These are phyloP conservation scores for Lithobates sylvaticus DNA, from an alignment of 2,797 vertebrate genomes.

Conservation along the genomic window DNA sequence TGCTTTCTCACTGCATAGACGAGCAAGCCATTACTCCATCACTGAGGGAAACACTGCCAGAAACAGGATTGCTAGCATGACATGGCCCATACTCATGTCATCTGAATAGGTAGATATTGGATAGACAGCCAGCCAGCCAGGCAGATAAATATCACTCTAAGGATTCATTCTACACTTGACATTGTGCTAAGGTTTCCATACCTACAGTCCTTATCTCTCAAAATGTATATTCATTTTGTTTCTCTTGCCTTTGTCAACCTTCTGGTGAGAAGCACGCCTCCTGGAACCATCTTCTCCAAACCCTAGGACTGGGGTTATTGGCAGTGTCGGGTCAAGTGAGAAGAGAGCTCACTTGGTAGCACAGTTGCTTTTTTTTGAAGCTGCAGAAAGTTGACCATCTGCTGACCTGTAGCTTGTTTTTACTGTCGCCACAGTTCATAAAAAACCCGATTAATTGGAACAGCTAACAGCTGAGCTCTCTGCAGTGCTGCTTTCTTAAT, in stretches of 20 bases:
- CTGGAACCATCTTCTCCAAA: background rate
- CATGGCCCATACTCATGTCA: too few relatives aligned
- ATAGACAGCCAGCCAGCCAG: too few relatives aligned
- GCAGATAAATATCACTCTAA: too few relatives aligned
- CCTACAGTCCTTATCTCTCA: too few relatives aligned
- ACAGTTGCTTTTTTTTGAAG: conserved; percentile 30
- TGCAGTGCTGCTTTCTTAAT: conserved; percentile 38
- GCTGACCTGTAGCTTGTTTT: conserved; percentile 59
- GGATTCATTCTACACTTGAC: too few relatives aligned
- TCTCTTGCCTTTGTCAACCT: background rate
- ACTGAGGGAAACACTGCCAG: too few relatives aligned
- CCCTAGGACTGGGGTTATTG: background rate
- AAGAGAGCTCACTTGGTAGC: background rate
- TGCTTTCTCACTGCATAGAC: too few relatives aligned
- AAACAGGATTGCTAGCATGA: too few relatives aligned
- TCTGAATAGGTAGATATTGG: too few relatives aligned
- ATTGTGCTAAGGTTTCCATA: too few relatives aligned
- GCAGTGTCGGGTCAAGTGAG: background rate
- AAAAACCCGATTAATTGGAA: conserved; percentile 59
- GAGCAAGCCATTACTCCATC: too few relatives aligned
- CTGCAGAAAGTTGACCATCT: conserved; percentile 54
- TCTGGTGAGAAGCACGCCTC: background rate
- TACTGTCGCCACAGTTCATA: conserved; percentile 54
- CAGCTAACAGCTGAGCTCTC: conserved; percentile 56
- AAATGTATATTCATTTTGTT: too few relatives aligned